Conservation (phyloP, 2,113 vertebrate species). For the Pelodiscus sinensis region DNA sequence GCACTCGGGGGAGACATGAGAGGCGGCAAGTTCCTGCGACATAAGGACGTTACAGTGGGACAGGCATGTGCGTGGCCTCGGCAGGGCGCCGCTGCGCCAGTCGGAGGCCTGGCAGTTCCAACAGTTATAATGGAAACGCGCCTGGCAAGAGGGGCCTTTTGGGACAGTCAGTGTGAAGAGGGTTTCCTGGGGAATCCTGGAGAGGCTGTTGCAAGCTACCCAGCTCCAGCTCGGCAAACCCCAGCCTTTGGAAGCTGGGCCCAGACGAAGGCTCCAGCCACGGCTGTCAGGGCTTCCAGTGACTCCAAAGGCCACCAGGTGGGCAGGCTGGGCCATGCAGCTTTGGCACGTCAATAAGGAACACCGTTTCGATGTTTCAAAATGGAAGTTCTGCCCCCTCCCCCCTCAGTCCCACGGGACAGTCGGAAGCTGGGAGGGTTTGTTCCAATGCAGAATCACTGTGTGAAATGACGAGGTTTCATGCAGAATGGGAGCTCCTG, state of each 20-base stretch:
- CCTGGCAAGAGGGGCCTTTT: not conserved
- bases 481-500: not conserved
- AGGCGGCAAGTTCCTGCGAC: not conserved
- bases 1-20: not conserved
- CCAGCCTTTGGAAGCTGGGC: not conserved
- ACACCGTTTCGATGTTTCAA: not conserved
- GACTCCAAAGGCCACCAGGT: not conserved
- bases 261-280: not conserved
- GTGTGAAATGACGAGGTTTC: not conserved
- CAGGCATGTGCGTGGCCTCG: not conserved
- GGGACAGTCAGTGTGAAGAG: not conserved
- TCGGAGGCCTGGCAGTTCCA: not conserved
- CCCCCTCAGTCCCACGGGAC: not conserved
- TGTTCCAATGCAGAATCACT: not conserved
- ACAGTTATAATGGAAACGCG: not conserved
- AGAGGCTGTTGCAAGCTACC: not conserved
- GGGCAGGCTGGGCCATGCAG: not conserved
- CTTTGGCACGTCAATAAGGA: not conserved
- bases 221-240: not conserved
- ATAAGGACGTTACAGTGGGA: not conserved
- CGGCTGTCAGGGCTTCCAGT: not conserved
- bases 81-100: not conserved
- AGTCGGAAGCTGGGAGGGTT: not conserved
- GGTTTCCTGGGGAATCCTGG: not conserved
- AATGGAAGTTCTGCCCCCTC: not conserved